Evolutionary conservation across 2,888 invertebrate genomes (phyloP), one percentile per base, ranked within the genome.

Genomic region (Luffia ferchaultella): DNA sequence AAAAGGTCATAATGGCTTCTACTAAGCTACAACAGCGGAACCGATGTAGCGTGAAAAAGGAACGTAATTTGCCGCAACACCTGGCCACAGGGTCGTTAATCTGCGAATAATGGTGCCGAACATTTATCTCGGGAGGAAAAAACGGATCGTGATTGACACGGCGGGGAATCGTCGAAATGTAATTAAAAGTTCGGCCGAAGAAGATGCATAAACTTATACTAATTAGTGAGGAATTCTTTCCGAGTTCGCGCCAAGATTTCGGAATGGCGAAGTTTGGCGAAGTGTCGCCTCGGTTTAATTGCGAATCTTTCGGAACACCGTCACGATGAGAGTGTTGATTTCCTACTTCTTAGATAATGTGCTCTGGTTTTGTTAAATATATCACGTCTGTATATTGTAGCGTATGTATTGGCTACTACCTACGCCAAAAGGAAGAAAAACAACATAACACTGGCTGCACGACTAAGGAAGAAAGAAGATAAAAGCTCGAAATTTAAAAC

Each of bases 171-270:
- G 58, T 51, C 62, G 60, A 54, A 19, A 53, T 52, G 58, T 73
- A 78, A 80, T 80, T 80, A 82, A 80, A 82, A 82, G 66, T 79
- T 77, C 59, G 58, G 70, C 71, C 69, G 72, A n/a, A n/a, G 62
- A 63, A 63, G 73, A 73, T 78, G 76, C 74, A 80, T 80, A 78
- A 79, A 82, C 76, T 80, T 82, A 73, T 73, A 72, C 79, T 78
- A 80, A 82, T 82, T 80, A 80, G 67, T 64, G 66, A 67, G 67
- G 65, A 77, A 82, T 80, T 82, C 79, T 82, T 82, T 76, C 72
- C 60, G 57, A 68, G 70, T 63, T 69, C 60, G 66, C 70, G 67
- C 65, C 62, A 73, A 78, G 77, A 78, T 79, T 78, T 74, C 73
- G 73, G 76, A 79, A 68, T 55, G 53, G 60, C 62, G 58, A 77